Evolutionary conservation across 1,140 invertebrate species (phyloP), one percentile per base, ranked within the genome.

Genomic region (Geopemphigus sp.): DNA sequence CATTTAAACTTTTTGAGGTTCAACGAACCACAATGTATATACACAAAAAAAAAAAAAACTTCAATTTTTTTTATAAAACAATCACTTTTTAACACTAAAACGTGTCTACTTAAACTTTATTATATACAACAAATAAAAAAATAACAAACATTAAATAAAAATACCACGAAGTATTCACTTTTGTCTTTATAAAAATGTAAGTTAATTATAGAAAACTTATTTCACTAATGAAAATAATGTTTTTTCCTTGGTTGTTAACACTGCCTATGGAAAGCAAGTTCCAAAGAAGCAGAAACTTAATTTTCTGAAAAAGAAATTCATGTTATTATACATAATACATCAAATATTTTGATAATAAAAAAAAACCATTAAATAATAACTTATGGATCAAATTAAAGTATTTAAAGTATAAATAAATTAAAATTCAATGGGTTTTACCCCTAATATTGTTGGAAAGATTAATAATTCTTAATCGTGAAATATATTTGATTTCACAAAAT

Each of bases 1-100:
- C 74, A 78, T 78, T 56, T 78, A 63, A 61, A 78, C 24, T 78
- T 63, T 0, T 78, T 63, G 10, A 50, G 74, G 57, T 78, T 63
- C 39, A 26, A 78, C 10, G 57, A 78, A 63, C 74, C 57, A 39
- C 32, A 63, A 50, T 5, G 22, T 47, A 39, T 17, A 10, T 8
- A 45, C 56, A 78, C 74, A 61, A 78, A 59, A 59, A 39, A 45
- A 19, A 14, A 24, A 4, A 19, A 29, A 45, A 64, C 32, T 39
- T 39, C 32, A 8, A 50, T 12, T 12, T 61, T 50, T 61, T 61
- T 45, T 14, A 59, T 61, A 61, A 45, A 61, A 78, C 53, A 39
- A 76, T 76, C 54, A 78, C 74, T 78, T 50, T 57, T 78, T 45
- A 78, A 78, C 74, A 78, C 74, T 78, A 78, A 78, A 78, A 78